These are phyloP conservation scores for Stictonetta naevosa DNA, from an alignment of 2,113 vertebrate species.

Conservation along the genomic window DNA sequence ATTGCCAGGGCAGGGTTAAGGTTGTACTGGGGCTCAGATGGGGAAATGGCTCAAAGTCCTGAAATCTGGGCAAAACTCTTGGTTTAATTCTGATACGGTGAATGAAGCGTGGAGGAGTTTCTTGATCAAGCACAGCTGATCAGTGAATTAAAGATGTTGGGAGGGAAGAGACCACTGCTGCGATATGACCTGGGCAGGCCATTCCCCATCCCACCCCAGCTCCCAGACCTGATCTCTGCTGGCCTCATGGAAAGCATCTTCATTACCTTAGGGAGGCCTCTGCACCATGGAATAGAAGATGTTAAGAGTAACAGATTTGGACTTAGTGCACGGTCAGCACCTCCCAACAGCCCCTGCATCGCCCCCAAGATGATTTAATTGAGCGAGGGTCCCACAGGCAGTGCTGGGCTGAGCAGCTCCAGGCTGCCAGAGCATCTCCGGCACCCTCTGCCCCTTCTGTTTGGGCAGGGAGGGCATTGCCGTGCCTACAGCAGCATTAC, in stretches of 20 bases:
- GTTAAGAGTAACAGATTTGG: too few species aligned
- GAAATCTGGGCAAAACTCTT: neutral
- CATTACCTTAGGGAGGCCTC: too few species aligned
- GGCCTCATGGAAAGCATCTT: too few species aligned
- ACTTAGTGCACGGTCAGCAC: neutral
- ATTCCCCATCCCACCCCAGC: too few species aligned
- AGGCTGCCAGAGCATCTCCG: neutral
- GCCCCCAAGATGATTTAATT: too few species aligned
- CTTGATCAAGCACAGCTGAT: neutral
- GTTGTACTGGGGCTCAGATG: accelerated
- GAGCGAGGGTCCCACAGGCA: too few species aligned
- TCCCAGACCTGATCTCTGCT: too few species aligned
- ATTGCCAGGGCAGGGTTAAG: neutral
- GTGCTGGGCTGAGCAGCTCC: too few species aligned
- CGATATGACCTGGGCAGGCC: too few species aligned
- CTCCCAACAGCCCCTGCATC: neutral
- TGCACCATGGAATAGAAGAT: too few species aligned
- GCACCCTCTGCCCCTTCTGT: neutral
- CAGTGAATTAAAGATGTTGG: neutral
- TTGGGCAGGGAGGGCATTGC: neutral
- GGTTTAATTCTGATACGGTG: neutral
- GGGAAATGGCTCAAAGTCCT: neutral
- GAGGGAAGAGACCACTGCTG: neutral
- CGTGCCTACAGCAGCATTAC: accelerated
- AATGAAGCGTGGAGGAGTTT: accelerated